Percentiles rank a stretch among this genome's conserved stretches.
phyloP scores from a whole-genome alignment of 2,797 vertebrate genomes.

The Parauchenoglanis ngamensis region DNA sequence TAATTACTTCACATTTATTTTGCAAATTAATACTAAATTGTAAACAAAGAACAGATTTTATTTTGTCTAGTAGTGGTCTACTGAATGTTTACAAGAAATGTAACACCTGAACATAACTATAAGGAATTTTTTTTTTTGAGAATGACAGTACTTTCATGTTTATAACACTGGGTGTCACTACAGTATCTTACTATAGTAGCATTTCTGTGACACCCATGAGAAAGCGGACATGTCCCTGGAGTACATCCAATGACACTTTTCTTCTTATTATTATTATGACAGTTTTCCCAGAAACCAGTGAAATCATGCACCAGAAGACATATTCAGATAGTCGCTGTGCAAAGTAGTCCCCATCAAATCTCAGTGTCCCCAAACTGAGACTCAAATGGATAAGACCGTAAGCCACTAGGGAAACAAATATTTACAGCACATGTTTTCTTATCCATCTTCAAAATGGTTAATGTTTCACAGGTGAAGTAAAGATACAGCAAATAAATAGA shows the following conservation, averaged over 20 bases:
- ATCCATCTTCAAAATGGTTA: slow-evolving; percentile 47
- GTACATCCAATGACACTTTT: not conserved
- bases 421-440: slow-evolving; percentile 51
- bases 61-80: slow-evolving; percentile 21
- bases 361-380: not conserved
- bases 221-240: slow-evolving; percentile 4
- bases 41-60: slow-evolving; percentile 2
- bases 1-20: not conserved
- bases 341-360: slow-evolving; percentile 23
- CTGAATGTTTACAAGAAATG: not conserved
- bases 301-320: slow-evolving; percentile 1
- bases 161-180: slow-evolving; percentile 44
- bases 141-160: not conserved
- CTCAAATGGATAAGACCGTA: slow-evolving; percentile 24
- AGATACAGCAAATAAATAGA: slow-evolving; percentile 44
- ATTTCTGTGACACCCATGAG: slow-evolving; percentile 5
- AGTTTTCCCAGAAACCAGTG: not conserved
- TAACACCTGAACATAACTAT: not conserved
- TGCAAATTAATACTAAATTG: not conserved
- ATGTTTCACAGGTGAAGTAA: slow-evolving; percentile 51
- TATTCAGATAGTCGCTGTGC: slow-evolving; percentile 15
- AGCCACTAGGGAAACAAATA: slow-evolving; percentile 47
- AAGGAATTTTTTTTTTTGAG: not conserved
- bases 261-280: not conserved
- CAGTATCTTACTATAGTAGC: not conserved